Evolutionary conservation across 2,113 vertebrate species (phyloP), one percentile per base, ranked within the genome.

Genomic region (Struthidea cinerea): DNA sequence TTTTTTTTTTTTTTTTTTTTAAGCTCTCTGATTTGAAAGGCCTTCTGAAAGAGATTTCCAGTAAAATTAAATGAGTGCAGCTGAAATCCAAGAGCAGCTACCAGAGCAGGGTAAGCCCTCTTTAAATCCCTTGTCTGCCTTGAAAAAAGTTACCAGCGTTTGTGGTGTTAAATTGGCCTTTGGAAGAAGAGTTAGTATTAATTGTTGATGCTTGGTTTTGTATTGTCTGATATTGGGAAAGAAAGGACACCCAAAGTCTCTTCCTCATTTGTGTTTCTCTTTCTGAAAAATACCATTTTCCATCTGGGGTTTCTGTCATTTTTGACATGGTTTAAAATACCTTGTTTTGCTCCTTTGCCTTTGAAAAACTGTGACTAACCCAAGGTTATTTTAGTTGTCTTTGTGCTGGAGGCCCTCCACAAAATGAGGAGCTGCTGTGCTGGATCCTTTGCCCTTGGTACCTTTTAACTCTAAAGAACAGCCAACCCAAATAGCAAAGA

Each of bases 41-140:
- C 52, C 97, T 98, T 64, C 97, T 98, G 90, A 98, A 98, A 95
- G 98, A 98, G 93, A 97, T 98, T 74, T 95, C 96, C 53, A 97
- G 70, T 94, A 98, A 95, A 91, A 93, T 97, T 52, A 97, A 94
- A 73, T 96, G 81, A 97, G 56, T 67, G 35, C 47, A 74, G 7
- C 87, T 86, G 84, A 95, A 80, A 93, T 44, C 61, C 59, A 59
- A 78, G 50, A 79, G 35, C 57, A 73, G 60, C 61, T 81, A 21
- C 44, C 20, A 32, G 68, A 93, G 81, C 59, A 8, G 39, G 78
- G 91, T 96, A 82, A 94, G 90, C 59, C n/a, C 14, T n/a, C 22
- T 89, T 84, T 9, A 75, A 57, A 78, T 71, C 56, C 8, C 3
- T 84, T 81, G 5, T 60, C 39, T 28, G 27, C 59, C 46, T 39